phyloP scores from a whole-genome alignment of 53 echinoderm and acorn worm species.

The Crossaster papposus region DNA sequence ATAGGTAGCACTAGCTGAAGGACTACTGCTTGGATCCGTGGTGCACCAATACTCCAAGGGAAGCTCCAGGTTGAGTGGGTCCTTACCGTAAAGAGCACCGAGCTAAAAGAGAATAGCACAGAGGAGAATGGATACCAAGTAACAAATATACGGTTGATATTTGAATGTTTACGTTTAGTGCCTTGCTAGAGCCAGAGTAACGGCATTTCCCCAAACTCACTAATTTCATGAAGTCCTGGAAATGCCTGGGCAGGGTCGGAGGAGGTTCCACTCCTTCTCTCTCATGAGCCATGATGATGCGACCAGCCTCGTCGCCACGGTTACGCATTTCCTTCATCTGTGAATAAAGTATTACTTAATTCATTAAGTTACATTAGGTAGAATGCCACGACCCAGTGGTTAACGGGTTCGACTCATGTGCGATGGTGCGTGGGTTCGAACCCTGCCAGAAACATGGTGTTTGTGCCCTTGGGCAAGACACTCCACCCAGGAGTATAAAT shows the following conservation, averaged over 20 bases:
- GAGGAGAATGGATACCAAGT: background rate
- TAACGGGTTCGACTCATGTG: too few relatives aligned
- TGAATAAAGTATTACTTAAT: background rate
- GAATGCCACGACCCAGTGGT: too few relatives aligned
- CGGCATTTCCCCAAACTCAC: conserved; percentile 53
- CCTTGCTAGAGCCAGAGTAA: too few relatives aligned
- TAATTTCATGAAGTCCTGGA: conserved; percentile 95
- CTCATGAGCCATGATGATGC: conserved; percentile 85
- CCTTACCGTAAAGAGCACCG: conserved; percentile 76
- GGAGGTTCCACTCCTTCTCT: conserved; percentile 83
- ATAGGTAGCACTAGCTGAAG: conserved; percentile 73
- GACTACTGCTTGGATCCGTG: conserved; percentile 72
- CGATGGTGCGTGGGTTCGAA: too few relatives aligned
- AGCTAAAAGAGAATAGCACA: conserved; percentile 39
- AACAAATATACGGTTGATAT: background rate
- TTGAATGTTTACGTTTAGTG: too few relatives aligned
- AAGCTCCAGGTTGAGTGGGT: conserved; percentile 76
- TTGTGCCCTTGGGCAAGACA: too few relatives aligned
- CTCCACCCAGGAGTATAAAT: too few relatives aligned
- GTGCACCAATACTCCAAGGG: conserved; percentile 89
- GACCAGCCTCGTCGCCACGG: conserved; percentile 95
- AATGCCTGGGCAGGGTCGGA: conserved; percentile 77
- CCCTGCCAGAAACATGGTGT: too few relatives aligned
- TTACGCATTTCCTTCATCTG: conserved; percentile 98
- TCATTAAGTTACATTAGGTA: background rate